A percentile compares a stretch with the other conserved stretches of the same genome.
Evolutionary conservation across 2,113 vertebrate genomes (phyloP).

Genomic region (Cyanoramphus novaezelandiae): DNA sequence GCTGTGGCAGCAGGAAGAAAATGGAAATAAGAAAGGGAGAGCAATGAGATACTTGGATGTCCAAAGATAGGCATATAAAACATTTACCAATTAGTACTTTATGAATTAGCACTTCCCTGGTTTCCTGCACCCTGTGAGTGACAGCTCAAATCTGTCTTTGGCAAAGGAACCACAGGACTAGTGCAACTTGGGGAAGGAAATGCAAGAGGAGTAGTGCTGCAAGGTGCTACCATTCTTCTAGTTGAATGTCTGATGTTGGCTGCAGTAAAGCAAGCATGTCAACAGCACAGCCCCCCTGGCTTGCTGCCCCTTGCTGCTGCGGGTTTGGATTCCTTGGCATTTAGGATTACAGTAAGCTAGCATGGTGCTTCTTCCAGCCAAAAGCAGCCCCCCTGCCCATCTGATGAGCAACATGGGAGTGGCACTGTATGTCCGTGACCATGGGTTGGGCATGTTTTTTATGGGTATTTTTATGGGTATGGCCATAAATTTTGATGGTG

Average conservation of each 20-base stretch:
- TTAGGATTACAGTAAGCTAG: not conserved
- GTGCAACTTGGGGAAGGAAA: not conserved
- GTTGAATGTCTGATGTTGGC: rapidly evolving
- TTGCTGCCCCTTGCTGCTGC: not conserved
- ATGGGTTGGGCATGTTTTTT: rapidly evolving
- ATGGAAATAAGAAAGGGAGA: not conserved
- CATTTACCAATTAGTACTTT: not conserved
- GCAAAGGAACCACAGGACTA: not conserved
- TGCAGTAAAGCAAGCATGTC: not conserved
- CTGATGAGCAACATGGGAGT: rapidly evolving
- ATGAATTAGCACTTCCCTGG: not conserved
- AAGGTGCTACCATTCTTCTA: not conserved
- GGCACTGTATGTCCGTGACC: not conserved
- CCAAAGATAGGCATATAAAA: not conserved
- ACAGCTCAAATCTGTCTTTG: not conserved
- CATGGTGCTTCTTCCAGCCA: not conserved
- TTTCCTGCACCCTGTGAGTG: not conserved
- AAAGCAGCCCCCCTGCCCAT: not conserved
- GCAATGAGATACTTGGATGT: not conserved
- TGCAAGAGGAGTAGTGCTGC: not conserved
- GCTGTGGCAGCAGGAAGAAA: not conserved
- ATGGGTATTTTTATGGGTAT: too few relatives aligned
- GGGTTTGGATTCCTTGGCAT: not conserved
- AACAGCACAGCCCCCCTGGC: rapidly evolving
- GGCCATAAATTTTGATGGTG: not conserved